These are phyloP conservation scores for Turnix velox DNA, from an alignment of 2,113 vertebrate species.

Conservation along the genomic window DNA sequence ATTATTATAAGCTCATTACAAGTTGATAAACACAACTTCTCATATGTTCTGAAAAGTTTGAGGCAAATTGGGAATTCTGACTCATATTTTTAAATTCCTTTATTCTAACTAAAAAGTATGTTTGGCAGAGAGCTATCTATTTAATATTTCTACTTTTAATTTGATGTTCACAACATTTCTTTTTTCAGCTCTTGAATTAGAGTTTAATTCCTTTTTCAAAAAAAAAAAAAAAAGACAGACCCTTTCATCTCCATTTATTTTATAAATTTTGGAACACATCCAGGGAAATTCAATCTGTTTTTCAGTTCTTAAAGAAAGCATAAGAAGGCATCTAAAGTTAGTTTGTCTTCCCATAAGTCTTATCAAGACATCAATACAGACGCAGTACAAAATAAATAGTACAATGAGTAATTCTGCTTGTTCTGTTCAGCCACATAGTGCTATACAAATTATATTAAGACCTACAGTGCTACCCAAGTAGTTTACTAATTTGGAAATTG, in stretches of 20 bases:
- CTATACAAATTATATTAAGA: not conserved
- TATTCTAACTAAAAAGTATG: not conserved
- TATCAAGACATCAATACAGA: not conserved
- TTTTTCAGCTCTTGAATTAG: not conserved
- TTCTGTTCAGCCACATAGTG: not conserved
- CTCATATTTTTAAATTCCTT: not conserved
- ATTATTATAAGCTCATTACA: not conserved
- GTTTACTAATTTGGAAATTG: not conserved
- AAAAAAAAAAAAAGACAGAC: not conserved
- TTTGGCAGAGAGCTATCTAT: not conserved
- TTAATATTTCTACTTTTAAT: not conserved
- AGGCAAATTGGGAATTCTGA: not conserved
- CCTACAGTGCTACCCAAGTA: not conserved
- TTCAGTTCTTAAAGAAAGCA: not conserved
- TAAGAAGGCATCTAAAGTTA: not conserved
- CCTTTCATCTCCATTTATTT: not conserved
- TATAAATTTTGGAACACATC: not conserved
- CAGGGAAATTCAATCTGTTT: not conserved
- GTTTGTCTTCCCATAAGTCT: not conserved
- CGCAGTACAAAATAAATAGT: not conserved
- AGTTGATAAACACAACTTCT: not conserved
- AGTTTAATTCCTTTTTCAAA: not conserved
- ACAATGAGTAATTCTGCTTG: not conserved
- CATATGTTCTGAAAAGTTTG: not conserved
- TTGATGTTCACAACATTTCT: not conserved